Conservation (phyloP, 2,888 invertebrate species). For the Tipula confusa region DNA sequence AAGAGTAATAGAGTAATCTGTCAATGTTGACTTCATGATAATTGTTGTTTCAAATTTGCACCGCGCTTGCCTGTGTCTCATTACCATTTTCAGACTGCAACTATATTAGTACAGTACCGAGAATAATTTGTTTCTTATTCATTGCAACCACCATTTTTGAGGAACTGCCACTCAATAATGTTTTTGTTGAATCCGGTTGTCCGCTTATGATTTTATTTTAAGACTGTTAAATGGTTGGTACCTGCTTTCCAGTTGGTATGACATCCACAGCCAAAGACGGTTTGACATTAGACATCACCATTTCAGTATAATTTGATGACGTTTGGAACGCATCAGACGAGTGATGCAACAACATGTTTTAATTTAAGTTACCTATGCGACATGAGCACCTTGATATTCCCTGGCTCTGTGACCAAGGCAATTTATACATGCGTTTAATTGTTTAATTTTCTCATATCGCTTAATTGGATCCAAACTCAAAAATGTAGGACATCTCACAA, state of each 20-base stretch:
- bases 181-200: not conserved
- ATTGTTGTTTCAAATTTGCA: not conserved
- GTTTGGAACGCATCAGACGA: not conserved
- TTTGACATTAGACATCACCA: not conserved
- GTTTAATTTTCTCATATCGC: not conserved
- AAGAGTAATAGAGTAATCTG: not conserved
- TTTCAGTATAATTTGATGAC: not conserved
- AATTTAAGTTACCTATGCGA: not conserved
- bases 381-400: not conserved
- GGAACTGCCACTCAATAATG: not conserved
- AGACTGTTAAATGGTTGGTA: not conserved
- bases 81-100: not conserved
- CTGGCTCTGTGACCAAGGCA: not conserved
- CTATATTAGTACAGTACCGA: not conserved
- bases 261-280: not conserved
- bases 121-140: not conserved
- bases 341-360: not conserved
- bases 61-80: too few species aligned
- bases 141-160: not conserved
- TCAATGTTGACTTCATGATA: not conserved
- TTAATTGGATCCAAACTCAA: not conserved
- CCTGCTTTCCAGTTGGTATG: not conserved
- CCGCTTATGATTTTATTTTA: not conserved
- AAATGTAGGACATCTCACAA: not conserved
- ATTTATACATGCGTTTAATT: not conserved